Evolutionary conservation across 2,113 vertebrate genomes (phyloP).

Genomic region (Tachysurus fulvidraco): DNA sequence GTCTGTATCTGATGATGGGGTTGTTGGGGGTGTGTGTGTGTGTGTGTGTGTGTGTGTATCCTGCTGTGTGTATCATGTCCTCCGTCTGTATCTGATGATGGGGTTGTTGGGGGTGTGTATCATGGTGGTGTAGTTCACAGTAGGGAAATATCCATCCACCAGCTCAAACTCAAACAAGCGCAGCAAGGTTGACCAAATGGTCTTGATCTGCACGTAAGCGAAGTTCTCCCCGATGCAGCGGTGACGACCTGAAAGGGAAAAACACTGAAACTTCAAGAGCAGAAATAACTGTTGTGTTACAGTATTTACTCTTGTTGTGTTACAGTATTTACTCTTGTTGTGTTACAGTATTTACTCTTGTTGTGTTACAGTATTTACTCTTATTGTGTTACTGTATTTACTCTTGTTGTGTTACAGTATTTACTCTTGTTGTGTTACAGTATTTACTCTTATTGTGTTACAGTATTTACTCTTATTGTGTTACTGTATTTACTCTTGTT

Average conservation of each 20-base stretch:
- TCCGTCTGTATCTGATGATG: constrained; percentile 85
- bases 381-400: no score
- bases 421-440: no score
- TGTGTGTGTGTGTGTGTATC: not conserved
- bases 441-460: not conserved
- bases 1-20: no score
- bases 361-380: not conserved
- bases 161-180: constrained; percentile 91
- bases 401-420: not conserved
- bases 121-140: constrained; percentile 96
- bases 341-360: not conserved
- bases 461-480: no score
- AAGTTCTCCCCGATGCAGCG: constrained; percentile 98
- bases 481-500: no score
- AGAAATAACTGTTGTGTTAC: not conserved
- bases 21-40: not conserved
- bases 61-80: constrained; percentile 49
- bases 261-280: not conserved
- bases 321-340: not conserved
- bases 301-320: not conserved
- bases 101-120: constrained; percentile 94
- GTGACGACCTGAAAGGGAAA: constrained; percentile 81
- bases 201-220: constrained; percentile 97
- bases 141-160: constrained; percentile 87
- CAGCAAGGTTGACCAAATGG: constrained; percentile 94